phyloP scores from a whole-genome alignment of 2,888 invertebrate genomes.

The Acanthosepion esculentum region DNA sequence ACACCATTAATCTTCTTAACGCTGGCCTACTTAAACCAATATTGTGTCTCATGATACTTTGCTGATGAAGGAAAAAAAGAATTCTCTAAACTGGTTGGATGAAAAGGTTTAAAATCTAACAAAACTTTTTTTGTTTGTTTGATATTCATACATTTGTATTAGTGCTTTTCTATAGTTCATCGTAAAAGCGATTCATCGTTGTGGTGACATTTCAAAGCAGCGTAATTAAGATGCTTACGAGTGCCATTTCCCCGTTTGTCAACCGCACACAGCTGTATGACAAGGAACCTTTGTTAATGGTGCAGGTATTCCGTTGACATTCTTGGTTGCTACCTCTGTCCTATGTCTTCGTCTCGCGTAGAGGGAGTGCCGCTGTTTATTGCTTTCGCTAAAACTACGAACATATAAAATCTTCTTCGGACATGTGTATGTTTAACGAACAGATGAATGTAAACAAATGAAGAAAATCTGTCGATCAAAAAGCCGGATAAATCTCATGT shows the following conservation, averaged over 20 bases:
- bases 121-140: slow-evolving; percentile 10
- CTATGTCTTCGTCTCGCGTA: neutral
- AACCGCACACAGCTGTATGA: neutral
- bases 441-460: neutral
- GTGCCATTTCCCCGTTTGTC: neutral
- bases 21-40: neutral
- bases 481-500: neutral
- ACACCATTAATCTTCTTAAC: neutral
- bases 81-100: neutral
- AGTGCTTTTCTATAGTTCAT: neutral
- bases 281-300: neutral
- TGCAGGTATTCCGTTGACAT: neutral
- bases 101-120: slow-evolving; percentile 1
- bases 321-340: neutral
- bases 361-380: neutral
- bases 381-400: neutral
- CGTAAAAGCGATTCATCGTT: slow-evolving; percentile 7
- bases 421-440: neutral
- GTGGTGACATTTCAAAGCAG: neutral
- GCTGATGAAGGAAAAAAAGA: neutral
- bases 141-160: neutral
- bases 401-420: neutral
- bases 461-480: neutral
- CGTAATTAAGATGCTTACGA: neutral
- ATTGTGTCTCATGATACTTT: neutral